These are phyloP conservation scores for Sycophaga agraensis DNA, from an alignment of 1,140 invertebrate genomes.

Conservation along the genomic window DNA sequence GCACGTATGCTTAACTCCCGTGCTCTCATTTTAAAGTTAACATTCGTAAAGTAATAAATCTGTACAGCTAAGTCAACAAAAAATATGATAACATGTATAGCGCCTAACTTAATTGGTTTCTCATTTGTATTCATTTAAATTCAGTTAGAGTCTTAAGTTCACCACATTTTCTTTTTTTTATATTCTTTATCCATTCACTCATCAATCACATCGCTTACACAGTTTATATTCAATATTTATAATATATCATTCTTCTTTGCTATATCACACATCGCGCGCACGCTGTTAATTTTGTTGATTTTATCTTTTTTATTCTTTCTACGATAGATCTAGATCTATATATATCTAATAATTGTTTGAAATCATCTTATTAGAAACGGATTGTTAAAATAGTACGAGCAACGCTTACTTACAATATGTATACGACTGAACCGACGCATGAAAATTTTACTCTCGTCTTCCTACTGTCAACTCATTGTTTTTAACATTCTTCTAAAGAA, in stretches of 20 bases:
- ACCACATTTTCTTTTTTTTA: not conserved
- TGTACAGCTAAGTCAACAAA: constrained; percentile 43
- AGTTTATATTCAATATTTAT: constrained; percentile 33
- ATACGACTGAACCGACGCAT: constrained; percentile 30
- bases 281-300: constrained; percentile 19
- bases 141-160: constrained; percentile 19
- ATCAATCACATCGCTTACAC: constrained; percentile 25
- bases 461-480: not conserved
- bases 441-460: constrained; percentile 25
- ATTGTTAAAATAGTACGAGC: too few species aligned
- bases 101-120: constrained; percentile 21
- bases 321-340: too few species aligned
- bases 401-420: constrained; percentile 41
- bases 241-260: constrained; percentile 32
- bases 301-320: too few species aligned
- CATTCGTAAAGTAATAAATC: constrained; percentile 42
- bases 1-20: not conserved
- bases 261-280: constrained; percentile 38
- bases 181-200: constrained; percentile 12
- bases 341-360: too few species aligned
- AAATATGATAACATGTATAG: constrained; percentile 35
- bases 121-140: constrained; percentile 22
- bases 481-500: not conserved
- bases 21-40: constrained; percentile 35
- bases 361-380: too few species aligned